These are phyloP conservation scores for Dermolepida albohirtum DNA, from an alignment of 2,888 invertebrate species.

Conservation along the genomic window DNA sequence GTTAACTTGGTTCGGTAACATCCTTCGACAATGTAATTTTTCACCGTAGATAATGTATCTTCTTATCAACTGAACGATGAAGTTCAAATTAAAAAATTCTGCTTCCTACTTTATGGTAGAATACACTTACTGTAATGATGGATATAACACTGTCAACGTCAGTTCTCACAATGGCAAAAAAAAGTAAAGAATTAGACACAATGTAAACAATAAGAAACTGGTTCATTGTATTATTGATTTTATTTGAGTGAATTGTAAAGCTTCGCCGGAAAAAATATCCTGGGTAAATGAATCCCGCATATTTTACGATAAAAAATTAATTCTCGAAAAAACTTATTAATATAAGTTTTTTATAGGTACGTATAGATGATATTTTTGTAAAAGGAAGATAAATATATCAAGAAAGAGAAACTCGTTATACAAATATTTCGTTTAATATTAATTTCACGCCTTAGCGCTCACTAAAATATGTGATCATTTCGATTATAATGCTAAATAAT, in stretches of 20 bases:
- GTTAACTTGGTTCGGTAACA: slow-evolving; percentile 12
- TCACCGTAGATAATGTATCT: slow-evolving; percentile 13
- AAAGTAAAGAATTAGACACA: neutral
- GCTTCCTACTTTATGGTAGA: slow-evolving; percentile 24
- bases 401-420: too few species aligned
- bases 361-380: slow-evolving; percentile 12
- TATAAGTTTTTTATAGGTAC: neutral
- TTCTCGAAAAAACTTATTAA: slow-evolving; percentile 18
- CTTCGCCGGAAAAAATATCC: neutral
- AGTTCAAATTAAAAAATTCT: slow-evolving; percentile 21
- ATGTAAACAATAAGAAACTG: slow-evolving; percentile 15
- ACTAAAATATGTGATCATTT: neutral
- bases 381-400: neutral
- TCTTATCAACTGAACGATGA: slow-evolving; percentile 3
- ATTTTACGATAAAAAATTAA: neutral
- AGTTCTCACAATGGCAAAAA: neutral
- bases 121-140: slow-evolving; percentile 6
- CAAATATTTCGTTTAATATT: slow-evolving; percentile 16
- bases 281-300: neutral
- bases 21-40: slow-evolving; percentile 15
- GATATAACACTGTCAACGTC: slow-evolving; percentile 11
- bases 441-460: slow-evolving; percentile 30
- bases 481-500: too few species aligned
- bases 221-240: slow-evolving; percentile 17
- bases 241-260: slow-evolving; percentile 6